These are phyloP conservation scores for Drosophila littoralis DNA, from an alignment of 1,140 invertebrate species.

Conservation along the genomic window DNA sequence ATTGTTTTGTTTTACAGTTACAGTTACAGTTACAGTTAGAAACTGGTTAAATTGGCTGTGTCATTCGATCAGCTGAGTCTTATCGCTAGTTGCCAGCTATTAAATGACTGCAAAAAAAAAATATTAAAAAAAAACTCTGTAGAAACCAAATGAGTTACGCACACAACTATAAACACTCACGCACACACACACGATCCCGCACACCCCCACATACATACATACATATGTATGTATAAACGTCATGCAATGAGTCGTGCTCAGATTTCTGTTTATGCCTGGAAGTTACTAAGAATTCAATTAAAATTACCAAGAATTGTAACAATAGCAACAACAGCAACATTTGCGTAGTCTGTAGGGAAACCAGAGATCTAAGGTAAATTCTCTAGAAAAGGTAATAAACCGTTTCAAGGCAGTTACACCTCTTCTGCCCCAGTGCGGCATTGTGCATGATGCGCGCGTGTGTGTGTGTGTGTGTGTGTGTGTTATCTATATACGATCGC, in stretches of 20 bases:
- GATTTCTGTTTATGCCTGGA: constrained; percentile 1
- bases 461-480: not conserved
- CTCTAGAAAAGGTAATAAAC: not conserved
- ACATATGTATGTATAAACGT: not conserved
- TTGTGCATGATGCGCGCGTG: not conserved
- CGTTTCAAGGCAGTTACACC: not conserved
- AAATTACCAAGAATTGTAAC: not conserved
- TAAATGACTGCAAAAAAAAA: not conserved
- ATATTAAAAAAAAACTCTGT: not conserved
- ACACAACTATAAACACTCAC: constrained; percentile 4
- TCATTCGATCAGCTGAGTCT: constrained; percentile 35
- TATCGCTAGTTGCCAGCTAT: constrained; percentile 23
- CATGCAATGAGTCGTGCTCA: constrained; percentile 4
- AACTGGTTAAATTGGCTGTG: constrained; percentile 20
- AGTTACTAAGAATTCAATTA: not conserved
- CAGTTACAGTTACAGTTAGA: not conserved
- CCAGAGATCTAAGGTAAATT: not conserved
- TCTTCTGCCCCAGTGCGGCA: not conserved
- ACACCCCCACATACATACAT: not conserved
- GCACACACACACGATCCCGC: not conserved
- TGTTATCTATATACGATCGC: not conserved
- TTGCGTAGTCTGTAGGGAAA: not conserved
- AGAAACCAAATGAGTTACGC: constrained; percentile 15
- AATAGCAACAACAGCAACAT: constrained; percentile 17
- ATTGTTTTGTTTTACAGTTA: not conserved